Evolutionary conservation across 2,888 invertebrate species (phyloP).

Genomic region (Chironomus tentans): DNA sequence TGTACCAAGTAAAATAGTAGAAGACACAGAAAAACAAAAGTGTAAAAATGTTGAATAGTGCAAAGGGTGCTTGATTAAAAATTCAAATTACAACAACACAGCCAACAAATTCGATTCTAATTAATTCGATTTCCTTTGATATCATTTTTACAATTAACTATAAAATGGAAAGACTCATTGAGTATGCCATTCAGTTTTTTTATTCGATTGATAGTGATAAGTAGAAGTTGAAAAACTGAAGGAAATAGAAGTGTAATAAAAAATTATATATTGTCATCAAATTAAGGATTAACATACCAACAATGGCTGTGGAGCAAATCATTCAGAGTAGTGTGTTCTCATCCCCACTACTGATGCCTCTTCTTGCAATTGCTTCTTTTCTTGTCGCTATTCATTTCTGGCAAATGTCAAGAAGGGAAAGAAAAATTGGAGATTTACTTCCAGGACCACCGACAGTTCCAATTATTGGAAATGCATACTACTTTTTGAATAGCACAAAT

Average conservation of each 20-base stretch:
- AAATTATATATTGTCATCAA: not conserved
- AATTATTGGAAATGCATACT: constrained; percentile 58
- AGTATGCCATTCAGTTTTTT: not conserved
- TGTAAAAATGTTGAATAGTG: not conserved
- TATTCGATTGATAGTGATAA: not conserved
- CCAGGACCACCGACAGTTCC: constrained; percentile 60
- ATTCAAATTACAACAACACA: not conserved
- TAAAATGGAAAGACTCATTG: not conserved
- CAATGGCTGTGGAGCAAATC: constrained; percentile 28
- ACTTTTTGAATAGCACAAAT: constrained; percentile 53
- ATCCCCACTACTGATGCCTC: constrained; percentile 31
- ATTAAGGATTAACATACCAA: not conserved
- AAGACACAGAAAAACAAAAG: no score
- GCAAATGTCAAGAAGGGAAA: constrained; percentile 46
- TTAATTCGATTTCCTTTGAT: not conserved
- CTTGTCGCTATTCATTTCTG: constrained; percentile 43
- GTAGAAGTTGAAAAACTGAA: not conserved
- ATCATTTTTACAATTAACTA: not conserved
- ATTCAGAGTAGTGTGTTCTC: constrained; percentile 7
- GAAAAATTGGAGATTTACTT: constrained; percentile 54
- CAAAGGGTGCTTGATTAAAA: not conserved
- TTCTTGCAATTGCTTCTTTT: constrained; percentile 37
- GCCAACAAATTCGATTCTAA: not conserved
- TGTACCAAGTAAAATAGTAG: no score
- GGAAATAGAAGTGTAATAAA: not conserved